Percentiles rank a stretch among this genome's conserved stretches.
phyloP scores from a whole-genome alignment of 2,113 vertebrate species.

The Pithys albifrons region DNA sequence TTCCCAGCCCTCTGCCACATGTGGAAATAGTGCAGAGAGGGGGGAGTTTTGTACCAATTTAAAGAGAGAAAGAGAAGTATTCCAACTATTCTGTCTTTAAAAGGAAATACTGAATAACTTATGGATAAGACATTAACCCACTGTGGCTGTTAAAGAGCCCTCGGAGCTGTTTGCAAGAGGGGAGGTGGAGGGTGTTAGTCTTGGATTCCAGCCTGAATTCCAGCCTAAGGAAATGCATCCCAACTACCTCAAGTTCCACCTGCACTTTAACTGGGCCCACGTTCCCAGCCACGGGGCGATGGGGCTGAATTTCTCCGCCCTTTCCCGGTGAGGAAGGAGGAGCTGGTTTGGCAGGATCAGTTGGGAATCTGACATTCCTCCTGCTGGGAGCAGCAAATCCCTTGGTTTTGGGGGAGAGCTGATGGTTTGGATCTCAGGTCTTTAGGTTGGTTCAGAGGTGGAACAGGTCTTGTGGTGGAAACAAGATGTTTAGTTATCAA shows the following conservation, averaged over 20 bases:
- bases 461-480: not conserved
- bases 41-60: not conserved
- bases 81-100: constrained; percentile 71
- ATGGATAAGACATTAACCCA: constrained; percentile 71
- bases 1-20: not conserved
- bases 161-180: not conserved
- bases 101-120: constrained; percentile 66
- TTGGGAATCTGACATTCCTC: not conserved
- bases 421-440: not conserved
- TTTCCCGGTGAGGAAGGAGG: not conserved
- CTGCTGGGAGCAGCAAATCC: not conserved
- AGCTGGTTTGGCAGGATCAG: not conserved
- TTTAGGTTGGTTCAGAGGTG: not conserved
- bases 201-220: constrained; percentile 61
- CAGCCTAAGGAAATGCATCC: constrained; percentile 36
- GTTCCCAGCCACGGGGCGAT: rapidly evolving
- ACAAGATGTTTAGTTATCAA: not conserved
- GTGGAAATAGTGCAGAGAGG: constrained; percentile 25
- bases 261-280: not conserved
- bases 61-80: constrained; percentile 48
- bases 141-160: constrained; percentile 54
- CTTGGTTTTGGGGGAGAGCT: not conserved
- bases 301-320: not conserved
- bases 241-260: constrained; percentile 13
- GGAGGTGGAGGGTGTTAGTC: constrained; percentile 17